Evolutionary conservation across 2,113 vertebrate species (phyloP).

Genomic region (Chamaetylas fuelleborni): DNA sequence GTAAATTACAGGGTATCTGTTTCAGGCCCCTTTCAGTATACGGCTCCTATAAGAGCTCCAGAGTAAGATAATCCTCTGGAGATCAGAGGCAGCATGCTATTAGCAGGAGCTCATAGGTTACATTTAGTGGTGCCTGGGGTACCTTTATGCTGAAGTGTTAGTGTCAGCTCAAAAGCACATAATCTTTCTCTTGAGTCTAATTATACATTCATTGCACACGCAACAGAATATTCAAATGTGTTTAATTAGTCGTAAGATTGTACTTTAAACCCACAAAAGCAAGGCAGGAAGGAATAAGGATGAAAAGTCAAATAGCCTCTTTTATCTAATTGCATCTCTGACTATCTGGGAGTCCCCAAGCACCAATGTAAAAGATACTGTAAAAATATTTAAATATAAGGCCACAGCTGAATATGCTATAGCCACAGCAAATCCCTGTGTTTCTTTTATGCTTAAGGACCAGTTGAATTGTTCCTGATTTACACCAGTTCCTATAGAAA

Average conservation of each 20-base stretch:
- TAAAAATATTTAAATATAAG: neutral
- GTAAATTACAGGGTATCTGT: constrained; percentile 21
- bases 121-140: neutral
- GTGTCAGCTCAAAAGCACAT: neutral
- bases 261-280: neutral
- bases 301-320: neutral
- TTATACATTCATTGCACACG: neutral
- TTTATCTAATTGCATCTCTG: neutral
- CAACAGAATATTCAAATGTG: constrained; percentile 11
- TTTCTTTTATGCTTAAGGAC: neutral
- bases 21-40: constrained; percentile 25
- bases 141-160: neutral
- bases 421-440: neutral
- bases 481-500: neutral
- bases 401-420: neutral
- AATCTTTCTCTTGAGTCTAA: constrained; percentile 21
- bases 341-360: neutral
- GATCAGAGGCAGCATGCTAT: neutral
- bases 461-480: neutral
- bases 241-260: constrained; percentile 21
- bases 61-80: constrained; percentile 4
- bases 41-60: neutral
- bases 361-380: neutral
- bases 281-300: neutral
- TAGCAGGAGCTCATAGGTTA: constrained; percentile 19